A percentile compares a stretch with the other conserved stretches of the same genome.
Evolutionary conservation across 1,140 invertebrate genomes (phyloP).

Genomic region (Babylonia areolata): DNA sequence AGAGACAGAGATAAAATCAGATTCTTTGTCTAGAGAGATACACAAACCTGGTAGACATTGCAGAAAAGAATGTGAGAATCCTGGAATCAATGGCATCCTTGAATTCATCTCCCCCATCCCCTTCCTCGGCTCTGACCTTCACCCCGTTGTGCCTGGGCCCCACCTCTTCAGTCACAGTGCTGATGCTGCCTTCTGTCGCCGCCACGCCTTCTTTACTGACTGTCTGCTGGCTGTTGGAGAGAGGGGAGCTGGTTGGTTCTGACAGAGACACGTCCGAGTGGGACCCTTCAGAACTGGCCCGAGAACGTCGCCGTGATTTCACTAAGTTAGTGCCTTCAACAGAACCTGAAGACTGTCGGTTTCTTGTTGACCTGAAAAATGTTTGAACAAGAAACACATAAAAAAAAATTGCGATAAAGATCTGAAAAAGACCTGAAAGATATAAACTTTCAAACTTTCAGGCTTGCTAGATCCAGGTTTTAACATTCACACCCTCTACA

Average conservation of each 20-base stretch:
- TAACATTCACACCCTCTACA: no score
- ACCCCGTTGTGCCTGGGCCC: not conserved
- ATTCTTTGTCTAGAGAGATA: no score
- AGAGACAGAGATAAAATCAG: no score
- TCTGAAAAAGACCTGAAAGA: no score
- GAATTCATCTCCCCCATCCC: constrained; percentile 49
- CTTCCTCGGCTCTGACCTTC: constrained; percentile 3
- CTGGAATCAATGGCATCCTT: constrained; percentile 68
- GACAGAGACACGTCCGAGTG: constrained; percentile 38
- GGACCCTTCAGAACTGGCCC: constrained; percentile 48
- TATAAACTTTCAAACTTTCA: no score
- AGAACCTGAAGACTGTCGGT: constrained; percentile 36
- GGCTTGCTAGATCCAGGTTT: no score
- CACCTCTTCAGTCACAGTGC: not conserved
- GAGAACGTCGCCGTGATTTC: constrained; percentile 22
- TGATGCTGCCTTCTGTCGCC: not conserved
- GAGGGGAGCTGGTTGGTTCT: constrained; percentile 29
- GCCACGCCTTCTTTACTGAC: not conserved
- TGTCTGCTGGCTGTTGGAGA: not conserved
- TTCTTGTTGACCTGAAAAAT: constrained; percentile 29
- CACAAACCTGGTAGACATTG: constrained; percentile 62
- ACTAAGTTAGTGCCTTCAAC: constrained; percentile 23
- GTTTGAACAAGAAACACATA: not conserved
- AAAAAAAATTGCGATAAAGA: not conserved
- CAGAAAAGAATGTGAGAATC: constrained; percentile 68